Conservation (phyloP, 2,113 vertebrate genomes). For the Myrmophylax atrothorax region DNA sequence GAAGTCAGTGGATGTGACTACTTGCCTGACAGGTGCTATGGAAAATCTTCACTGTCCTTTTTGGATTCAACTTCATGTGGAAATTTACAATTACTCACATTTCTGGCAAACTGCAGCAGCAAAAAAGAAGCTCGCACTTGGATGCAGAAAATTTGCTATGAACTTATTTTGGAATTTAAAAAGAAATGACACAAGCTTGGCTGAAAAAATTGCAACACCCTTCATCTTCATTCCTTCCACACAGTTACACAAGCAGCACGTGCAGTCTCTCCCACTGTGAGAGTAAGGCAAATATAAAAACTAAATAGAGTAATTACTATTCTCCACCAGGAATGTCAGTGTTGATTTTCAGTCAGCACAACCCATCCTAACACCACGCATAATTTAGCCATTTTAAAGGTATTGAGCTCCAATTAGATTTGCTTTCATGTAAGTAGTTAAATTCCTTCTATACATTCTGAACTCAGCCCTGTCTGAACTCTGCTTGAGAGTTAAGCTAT, state of each 20-base stretch:
- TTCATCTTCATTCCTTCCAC: slow-evolving; percentile 17
- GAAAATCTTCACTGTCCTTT: slow-evolving; percentile 18
- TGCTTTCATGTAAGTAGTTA: not conserved
- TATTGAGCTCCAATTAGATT: not conserved
- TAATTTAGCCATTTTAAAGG: not conserved
- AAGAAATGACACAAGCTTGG: not conserved
- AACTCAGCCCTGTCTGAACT: not conserved
- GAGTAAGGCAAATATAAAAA: not conserved
- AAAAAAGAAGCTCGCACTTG: not conserved
- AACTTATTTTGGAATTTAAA: slow-evolving; percentile 15
- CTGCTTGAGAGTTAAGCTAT: not conserved
- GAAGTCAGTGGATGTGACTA: not conserved
- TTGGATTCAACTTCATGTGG: not conserved
- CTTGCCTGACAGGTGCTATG: not conserved
- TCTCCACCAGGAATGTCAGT: not conserved
- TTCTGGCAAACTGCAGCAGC: slow-evolving; percentile 5
- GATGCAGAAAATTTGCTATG: not conserved
- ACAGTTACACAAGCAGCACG: not conserved
- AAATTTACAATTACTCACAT: not conserved
- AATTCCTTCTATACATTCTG: not conserved
- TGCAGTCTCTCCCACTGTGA: not conserved
- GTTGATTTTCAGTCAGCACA: not conserved
- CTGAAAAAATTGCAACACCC: not conserved
- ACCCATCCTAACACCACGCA: not conserved
- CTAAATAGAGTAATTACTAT: not conserved